Percentiles rank a stretch among this genome's conserved stretches.
Evolutionary conservation across 2,888 invertebrate species (phyloP).

Genomic region (Dolomedes plantarius): DNA sequence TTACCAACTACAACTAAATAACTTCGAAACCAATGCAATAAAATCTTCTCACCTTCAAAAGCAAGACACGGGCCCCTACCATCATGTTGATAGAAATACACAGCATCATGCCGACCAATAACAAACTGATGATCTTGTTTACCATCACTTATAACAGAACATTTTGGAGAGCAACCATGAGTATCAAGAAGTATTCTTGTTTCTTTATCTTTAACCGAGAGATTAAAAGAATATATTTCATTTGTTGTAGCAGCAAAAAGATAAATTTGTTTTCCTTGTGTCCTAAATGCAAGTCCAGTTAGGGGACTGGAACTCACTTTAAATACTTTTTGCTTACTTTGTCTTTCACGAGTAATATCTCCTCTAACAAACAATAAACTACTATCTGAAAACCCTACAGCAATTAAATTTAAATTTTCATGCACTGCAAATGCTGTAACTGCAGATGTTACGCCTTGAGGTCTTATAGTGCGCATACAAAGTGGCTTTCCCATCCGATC

Average conservation of each 20-base stretch:
- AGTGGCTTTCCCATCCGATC: constrained; percentile 85
- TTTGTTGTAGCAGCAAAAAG: constrained; percentile 89
- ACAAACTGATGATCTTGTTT: constrained; percentile 88
- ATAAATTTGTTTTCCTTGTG: constrained; percentile 75
- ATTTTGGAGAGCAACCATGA: constrained; percentile 82
- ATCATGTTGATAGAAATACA: constrained; percentile 97
- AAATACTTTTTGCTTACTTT: constrained; percentile 84
- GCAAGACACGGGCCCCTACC: constrained; percentile 96
- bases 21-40: constrained; percentile 91
- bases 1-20: constrained; percentile 88
- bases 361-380: constrained; percentile 87
- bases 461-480: constrained; percentile 84
- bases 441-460: constrained; percentile 85
- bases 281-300: constrained; percentile 70
- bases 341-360: constrained; percentile 86
- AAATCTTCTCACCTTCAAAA: constrained; percentile 89
- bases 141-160: constrained; percentile 87
- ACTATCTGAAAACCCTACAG: constrained; percentile 94
- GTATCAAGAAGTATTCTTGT: constrained; percentile 79
- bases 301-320: constrained; percentile 80
- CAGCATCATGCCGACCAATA: constrained; percentile 90
- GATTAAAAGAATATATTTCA: constrained; percentile 85
- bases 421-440: constrained; percentile 87
- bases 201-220: constrained; percentile 86
- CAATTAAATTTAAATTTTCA: constrained; percentile 87